Percentiles rank a stretch among this genome's conserved stretches.
Evolutionary conservation across 35 echinoderm and acorn worm species (phyloP).

Genomic region (Chiridota heheva): DNA sequence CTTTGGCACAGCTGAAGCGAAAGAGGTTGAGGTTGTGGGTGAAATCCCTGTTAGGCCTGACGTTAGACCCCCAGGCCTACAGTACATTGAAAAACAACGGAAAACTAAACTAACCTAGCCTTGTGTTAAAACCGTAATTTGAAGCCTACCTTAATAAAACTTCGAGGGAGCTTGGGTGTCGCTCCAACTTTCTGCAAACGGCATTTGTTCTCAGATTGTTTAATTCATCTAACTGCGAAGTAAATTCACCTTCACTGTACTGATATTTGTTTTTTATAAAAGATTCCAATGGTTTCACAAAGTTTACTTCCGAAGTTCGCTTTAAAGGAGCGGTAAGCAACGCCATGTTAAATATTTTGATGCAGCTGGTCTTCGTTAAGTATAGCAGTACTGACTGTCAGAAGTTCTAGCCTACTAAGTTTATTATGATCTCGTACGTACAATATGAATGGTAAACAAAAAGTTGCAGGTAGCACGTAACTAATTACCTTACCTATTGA

Average conservation of each 20-base stretch:
- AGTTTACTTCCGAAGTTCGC: conserved; percentile 51
- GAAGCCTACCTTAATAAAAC: conserved; percentile 42
- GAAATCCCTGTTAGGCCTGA: background rate
- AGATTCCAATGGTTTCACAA: conserved; percentile 55
- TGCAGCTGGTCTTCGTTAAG: too few species aligned
- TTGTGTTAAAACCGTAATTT: background rate
- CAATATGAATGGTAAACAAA: too few species aligned
- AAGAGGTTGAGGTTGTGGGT: too few species aligned
- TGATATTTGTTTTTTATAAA: conserved; percentile 68
- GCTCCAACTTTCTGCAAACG: conserved; percentile 63
- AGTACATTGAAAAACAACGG: background rate
- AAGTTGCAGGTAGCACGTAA: too few species aligned
- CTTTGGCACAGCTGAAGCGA: too few species aligned
- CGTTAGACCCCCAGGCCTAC: background rate
- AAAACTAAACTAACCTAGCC: background rate
- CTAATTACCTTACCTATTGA: too few species aligned
- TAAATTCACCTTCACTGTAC: conserved; percentile 25
- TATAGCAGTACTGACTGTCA: too few species aligned
- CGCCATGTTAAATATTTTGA: too few species aligned
- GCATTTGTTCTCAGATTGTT: conserved; percentile 55
- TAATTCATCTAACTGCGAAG: conserved; percentile 51
- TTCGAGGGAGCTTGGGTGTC: conserved; percentile 60
- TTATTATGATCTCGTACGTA: too few species aligned
- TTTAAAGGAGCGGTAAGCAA: conserved; percentile 56
- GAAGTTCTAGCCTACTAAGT: too few species aligned